A percentile compares a stretch with the other conserved stretches of the same genome.
phyloP scores from a whole-genome alignment of 2,797 vertebrate species.

The Acipenser transmontanus region DNA sequence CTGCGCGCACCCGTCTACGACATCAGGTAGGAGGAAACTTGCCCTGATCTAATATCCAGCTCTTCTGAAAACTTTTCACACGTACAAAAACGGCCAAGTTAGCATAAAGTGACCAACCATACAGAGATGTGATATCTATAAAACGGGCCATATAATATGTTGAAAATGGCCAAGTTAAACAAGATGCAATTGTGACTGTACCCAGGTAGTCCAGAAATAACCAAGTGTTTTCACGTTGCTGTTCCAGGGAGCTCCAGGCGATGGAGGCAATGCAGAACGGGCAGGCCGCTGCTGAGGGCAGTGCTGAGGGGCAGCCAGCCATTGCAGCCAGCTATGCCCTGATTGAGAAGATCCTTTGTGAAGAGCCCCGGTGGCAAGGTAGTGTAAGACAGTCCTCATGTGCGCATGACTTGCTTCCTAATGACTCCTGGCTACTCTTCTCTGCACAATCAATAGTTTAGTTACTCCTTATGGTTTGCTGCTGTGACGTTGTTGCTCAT shows the following conservation, averaged over 20 bases:
- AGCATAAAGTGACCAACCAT: too few relatives aligned
- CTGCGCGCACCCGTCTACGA: slow-evolving; percentile 91
- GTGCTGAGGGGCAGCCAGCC: slow-evolving; percentile 84
- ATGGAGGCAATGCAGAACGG: slow-evolving; percentile 88
- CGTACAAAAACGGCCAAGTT: too few relatives aligned
- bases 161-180: too few relatives aligned
- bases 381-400: slow-evolving; percentile 1
- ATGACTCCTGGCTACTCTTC: slow-evolving; percentile 22
- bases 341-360: slow-evolving; percentile 92
- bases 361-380: slow-evolving; percentile 98
- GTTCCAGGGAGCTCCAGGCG: slow-evolving; percentile 84
- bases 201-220: slow-evolving; percentile 11
- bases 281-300: slow-evolving; percentile 73
- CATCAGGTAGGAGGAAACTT: slow-evolving; percentile 66
- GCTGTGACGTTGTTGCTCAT: too few relatives aligned
- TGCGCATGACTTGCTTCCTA: neutral
- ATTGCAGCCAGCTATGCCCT: slow-evolving; percentile 93
- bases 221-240: slow-evolving; percentile 12
- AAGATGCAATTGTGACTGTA: too few relatives aligned
- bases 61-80: too few relatives aligned
- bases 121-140: too few relatives aligned
- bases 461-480: too few relatives aligned
- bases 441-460: slow-evolving; percentile 16
- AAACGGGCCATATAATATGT: too few relatives aligned
- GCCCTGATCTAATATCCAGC: too few relatives aligned